Percentiles rank a stretch among this genome's conserved stretches.
Conservation (phyloP, 1,140 invertebrate genomes). For the Rhopalosiphum padi region DNA sequence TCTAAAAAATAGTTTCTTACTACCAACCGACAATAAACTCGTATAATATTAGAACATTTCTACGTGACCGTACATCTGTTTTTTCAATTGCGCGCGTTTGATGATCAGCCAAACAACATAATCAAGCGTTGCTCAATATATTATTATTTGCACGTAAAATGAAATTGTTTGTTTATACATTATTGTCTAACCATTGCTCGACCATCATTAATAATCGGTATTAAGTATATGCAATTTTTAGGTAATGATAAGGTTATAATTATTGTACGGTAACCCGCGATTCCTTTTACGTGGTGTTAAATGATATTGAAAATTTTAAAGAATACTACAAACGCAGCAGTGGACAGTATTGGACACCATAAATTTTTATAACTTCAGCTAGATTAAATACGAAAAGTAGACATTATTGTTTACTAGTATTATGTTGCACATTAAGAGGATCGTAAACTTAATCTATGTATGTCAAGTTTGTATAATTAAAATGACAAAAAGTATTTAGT, state of each 20-base stretch:
- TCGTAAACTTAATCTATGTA: slow-evolving; percentile 18
- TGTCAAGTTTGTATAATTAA: slow-evolving; percentile 23
- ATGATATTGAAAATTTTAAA: background rate
- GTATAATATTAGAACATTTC: background rate
- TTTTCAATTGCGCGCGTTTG: background rate
- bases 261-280: background rate
- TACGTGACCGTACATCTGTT: background rate
- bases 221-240: background rate
- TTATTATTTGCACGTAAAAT: background rate
- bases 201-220: background rate
- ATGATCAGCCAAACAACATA: background rate
- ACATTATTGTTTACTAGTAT: background rate
- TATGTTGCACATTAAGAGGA: background rate
- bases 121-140: background rate
- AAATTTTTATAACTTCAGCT: background rate
- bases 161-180: background rate
- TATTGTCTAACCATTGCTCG: background rate
- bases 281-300: background rate
- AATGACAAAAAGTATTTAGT: background rate
- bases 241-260: background rate
- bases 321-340: background rate
- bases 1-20: background rate
- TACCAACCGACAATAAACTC: background rate
- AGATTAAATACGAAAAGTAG: background rate
- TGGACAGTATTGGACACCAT: background rate